These are phyloP conservation scores for Propithecus perrieri DNA, from an alignment of 2,797 vertebrate species.

Conservation along the genomic window DNA sequence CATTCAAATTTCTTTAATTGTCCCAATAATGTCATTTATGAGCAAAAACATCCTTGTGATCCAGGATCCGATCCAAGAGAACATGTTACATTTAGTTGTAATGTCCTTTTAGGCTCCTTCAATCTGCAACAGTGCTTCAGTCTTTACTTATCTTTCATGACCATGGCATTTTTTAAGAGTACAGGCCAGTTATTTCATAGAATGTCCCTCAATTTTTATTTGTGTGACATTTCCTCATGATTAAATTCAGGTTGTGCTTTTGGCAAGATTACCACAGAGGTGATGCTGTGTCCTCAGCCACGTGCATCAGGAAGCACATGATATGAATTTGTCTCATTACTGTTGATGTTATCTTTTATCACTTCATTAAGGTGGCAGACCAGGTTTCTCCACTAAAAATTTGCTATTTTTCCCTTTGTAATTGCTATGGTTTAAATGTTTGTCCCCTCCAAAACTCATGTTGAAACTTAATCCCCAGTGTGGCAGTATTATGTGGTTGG, in stretches of 20 bases:
- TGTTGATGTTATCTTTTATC: background rate
- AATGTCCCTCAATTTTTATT: background rate
- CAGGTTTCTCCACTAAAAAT: background rate
- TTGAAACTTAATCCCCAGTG: background rate
- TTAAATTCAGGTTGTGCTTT: conserved; percentile 14
- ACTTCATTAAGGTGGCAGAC: background rate
- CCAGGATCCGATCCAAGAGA: background rate
- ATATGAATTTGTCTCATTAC: background rate
- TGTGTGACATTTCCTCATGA: background rate
- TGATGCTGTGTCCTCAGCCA: background rate
- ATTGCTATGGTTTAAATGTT: background rate
- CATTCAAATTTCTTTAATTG: background rate
- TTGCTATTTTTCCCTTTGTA: background rate
- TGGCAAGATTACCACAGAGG: background rate
- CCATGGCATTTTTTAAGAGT: background rate
- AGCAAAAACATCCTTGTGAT: background rate
- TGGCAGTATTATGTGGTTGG: background rate
- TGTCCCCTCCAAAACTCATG: background rate
- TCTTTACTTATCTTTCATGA: conserved; percentile 4
- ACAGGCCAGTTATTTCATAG: background rate
- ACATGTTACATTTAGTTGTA: conserved; percentile 17
- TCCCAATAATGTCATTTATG: background rate
- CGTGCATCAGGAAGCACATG: background rate
- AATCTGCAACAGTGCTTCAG: background rate
- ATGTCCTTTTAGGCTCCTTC: background rate